A percentile compares a stretch with the other conserved stretches of the same genome.
Conservation (phyloP, 1,140 invertebrate genomes). For the Gonatopus flavifemur region DNA sequence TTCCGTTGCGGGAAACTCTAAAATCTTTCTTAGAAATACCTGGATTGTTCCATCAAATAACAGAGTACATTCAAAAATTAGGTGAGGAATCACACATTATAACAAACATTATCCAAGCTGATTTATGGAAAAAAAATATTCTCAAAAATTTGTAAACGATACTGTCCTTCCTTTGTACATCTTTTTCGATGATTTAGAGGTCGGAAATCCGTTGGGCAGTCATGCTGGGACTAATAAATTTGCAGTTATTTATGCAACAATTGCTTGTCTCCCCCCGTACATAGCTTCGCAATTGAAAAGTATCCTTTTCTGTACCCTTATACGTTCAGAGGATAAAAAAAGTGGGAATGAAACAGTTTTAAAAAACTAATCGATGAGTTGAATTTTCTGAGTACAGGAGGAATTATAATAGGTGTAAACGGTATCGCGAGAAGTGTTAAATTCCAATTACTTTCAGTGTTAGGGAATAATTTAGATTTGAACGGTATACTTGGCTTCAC, state of each 20-base stretch:
- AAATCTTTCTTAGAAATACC: not conserved
- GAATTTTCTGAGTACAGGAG: not conserved
- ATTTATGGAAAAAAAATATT: not conserved
- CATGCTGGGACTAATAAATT: not conserved
- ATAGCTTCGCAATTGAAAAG: not conserved
- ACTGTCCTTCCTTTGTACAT: not conserved
- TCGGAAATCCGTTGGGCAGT: not conserved
- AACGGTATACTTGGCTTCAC: not conserved
- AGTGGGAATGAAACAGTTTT: not conserved
- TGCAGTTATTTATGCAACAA: not conserved
- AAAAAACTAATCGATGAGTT: not conserved
- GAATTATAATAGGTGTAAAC: not conserved
- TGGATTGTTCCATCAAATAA: not conserved
- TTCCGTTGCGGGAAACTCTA: not conserved
- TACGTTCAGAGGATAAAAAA: not conserved
- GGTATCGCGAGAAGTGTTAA: not conserved
- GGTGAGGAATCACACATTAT: not conserved
- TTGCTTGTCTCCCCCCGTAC: not conserved
- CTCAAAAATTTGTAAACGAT: not conserved
- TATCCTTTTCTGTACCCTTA: not conserved
- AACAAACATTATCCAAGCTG: not conserved
- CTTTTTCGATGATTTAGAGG: not conserved
- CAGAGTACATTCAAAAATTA: not conserved
- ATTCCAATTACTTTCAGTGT: not conserved
- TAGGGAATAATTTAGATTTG: not conserved